Evolutionary conservation across 1,140 invertebrate genomes (phyloP), one percentile per base, ranked within the genome.

Genomic region (Hydropsyche tenuis): DNA sequence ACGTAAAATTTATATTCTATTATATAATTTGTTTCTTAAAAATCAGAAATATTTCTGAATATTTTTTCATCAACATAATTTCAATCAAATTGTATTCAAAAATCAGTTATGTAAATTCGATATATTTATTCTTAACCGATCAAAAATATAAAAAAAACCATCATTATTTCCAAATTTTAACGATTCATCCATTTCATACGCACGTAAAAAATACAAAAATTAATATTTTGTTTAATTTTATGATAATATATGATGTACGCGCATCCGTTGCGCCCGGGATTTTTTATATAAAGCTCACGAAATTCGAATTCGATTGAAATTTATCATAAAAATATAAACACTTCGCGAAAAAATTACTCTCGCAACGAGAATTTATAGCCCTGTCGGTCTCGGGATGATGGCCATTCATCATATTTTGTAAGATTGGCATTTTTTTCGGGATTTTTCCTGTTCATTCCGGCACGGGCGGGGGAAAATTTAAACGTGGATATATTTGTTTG

Each of bases 351-450:
- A 60, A 60, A 60, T 60, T 60, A 27, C 56, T 25, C 23, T 27
- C 12, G 22, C 56, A 60, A 60, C 56, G 56, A 60, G 22, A 60
- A 60, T 60, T 60, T 60, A 60, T 60, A 25, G 23, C 56, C 22
- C 22, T 60, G 56, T 60, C 56, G 20, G 20, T 60, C 23, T 60
- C 56, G 56, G 7, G 56, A 60, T 60, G 56, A 60, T 23, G 22
- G 56, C 56, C 20, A 60, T 60, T 60, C 56, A 60, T 60, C 56
- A 60, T 60, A 60, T 60, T 60, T 60, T 27, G 56, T 25, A 27
- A 60, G 56, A 60, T 60, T 60, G 20, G 20, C 56, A 23, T 23
- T 60, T 60, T 16, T 16, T 16, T 16, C 14, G 4, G 12, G 12
- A 48, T 16, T n/a, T 12, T 60, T 23, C 3, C 12, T n/a, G n/a